Base-by-base conservation (phyloP, 2,888 invertebrate genomes). In the Pterostichus madidus region DNA sequence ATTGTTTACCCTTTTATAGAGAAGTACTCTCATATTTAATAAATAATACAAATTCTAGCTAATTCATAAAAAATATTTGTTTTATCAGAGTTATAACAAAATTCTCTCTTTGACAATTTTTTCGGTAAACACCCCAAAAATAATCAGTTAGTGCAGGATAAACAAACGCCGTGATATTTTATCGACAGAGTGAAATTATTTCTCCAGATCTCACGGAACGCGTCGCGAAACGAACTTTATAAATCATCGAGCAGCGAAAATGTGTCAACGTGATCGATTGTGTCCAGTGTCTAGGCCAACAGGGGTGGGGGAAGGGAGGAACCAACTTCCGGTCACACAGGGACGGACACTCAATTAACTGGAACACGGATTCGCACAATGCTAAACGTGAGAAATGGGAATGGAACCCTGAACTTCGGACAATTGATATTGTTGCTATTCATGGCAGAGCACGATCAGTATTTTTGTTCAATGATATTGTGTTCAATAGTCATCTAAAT, bases 181-280 rank as follows among this genome's bases (percentile, higher is more conserved):
- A 8, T 39, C 13, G 11, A n/a, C 49, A n/a, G n/a, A n/a, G n/a
- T n/a, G 13, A 49, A 49, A 49, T 13, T 11, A 49, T 61, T 64
- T 64, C 32, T 64, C 35, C n/a, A 64, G 31, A 31, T 64, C 13
- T 64, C 39, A 39, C 39, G 39, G 5, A 39, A 39, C 39, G 39
- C 39, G 59, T 7, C 39, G 39, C 39, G 59, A 24, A 73, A 24
- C 46, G 75, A 52, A 52, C 24, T 75, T 49, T 75, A 32, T 75
- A 52, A 75, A 75, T 75, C 75, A 75, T 75, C 75, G 31, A 31
- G 32, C 11, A 13, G 71, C 1, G 75, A 75, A 75, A 75, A 52
- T 75, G 75, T 52, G 75, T 75, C 75, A 75, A 10, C 49, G 32
- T 75, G 52, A 75, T 75, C 52, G 75, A 75, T 75, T 75, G 52